Evolutionary conservation across 2,888 invertebrate species (phyloP), one percentile per base, ranked within the genome.

Genomic region (Erebia epiphron): DNA sequence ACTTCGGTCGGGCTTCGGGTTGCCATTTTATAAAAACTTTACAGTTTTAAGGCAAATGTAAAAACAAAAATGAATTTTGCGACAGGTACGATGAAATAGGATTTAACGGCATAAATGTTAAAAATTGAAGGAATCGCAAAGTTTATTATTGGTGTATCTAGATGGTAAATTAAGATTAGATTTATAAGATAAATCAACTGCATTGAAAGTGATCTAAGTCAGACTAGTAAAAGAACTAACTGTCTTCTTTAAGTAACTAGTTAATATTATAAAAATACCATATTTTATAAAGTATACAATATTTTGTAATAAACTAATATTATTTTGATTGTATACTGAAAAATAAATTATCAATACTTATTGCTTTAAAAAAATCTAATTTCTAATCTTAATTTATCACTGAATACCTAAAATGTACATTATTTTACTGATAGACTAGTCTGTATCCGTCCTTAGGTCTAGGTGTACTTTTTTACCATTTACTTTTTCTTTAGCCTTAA

Each of bases 1-100:
- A 52, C 67, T 69, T 69, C 78, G 76, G 78, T 78, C 78, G 84
- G 86, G 85, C 84, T 83, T 83, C 79, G 84, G 86, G 85, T 85
- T 85, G 87, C 86, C 85, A 84, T 86, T 75, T 71, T 67, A 70
- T 67, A 74, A 74, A 71, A 72, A 69, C 14, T 64, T 56, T 54
- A 69, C 63, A 63, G 66, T 66, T 68, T 68, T 74, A 74, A 72
- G 71, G 69, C 68, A 74, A 58, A 56, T 68, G 56, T 68, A 69
- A 71, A 72, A 73, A 67, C 54, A 57, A 49, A 7, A 65, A 56
- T 56, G 49, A 67, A 67, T 49, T 58, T 67, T 67, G 58, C 58
- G 58, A 58, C 21, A 54, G 26, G 14, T 21, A 26, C 26, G 67
- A 49, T 11, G 57, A 66, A 57, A 43, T 66, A 16, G 43, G 46